phyloP scores from a whole-genome alignment of 35 echinoderm and acorn worm species.

The Apostichopus japonicus region DNA sequence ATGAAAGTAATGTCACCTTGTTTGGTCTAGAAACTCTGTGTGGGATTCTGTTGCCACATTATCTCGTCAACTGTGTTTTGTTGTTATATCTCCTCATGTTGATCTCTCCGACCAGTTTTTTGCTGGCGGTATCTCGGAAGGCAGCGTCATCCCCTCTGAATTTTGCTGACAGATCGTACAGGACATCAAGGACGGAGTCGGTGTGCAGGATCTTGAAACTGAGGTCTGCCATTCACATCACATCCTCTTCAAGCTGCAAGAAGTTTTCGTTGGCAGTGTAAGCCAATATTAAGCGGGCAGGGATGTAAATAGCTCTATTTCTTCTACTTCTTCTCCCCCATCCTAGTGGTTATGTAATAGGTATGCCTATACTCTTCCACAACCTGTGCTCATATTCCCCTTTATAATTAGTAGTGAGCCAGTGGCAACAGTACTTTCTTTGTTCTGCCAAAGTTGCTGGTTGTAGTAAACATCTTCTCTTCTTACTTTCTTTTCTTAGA shows the following conservation, averaged over 20 bases:
- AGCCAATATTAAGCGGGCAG: no score
- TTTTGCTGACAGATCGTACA: conserved; percentile 6
- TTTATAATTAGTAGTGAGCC: no score
- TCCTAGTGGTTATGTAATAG: no score
- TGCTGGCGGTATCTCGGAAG: background rate
- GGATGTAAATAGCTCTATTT: no score
- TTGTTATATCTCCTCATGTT: conserved; percentile 62
- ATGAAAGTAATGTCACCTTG: conserved; percentile 47
- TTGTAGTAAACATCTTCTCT: no score
- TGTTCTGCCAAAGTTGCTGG: no score
- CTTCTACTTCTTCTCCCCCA: no score
- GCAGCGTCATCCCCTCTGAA: background rate
- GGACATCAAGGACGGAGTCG: conserved; percentile 31
- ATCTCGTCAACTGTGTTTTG: conserved; percentile 65
- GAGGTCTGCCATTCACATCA: conserved; percentile 44
- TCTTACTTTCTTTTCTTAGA: no score
- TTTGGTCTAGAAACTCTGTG: conserved; percentile 1
- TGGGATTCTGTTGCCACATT: conserved; percentile 41
- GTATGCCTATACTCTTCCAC: no score
- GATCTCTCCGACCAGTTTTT: conserved; percentile 60
- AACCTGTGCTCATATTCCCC: no score
- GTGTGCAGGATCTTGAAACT: conserved; percentile 31
- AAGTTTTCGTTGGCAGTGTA: no score
- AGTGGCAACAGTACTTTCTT: no score
- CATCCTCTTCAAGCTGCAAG: conserved; percentile 20